phyloP scores from a whole-genome alignment of 2,888 invertebrate genomes.

The Hermaeophaga mercurialis region DNA sequence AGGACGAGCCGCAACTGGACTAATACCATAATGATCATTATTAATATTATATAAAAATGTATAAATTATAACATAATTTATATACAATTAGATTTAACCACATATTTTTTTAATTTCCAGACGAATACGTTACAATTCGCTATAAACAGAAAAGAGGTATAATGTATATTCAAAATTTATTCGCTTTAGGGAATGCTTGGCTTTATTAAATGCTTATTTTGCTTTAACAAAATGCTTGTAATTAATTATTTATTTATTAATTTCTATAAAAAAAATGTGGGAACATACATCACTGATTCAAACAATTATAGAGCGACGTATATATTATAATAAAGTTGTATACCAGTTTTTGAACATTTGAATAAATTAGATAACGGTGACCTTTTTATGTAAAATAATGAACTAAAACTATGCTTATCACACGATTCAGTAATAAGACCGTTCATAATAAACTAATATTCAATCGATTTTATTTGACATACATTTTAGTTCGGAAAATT shows the following conservation, averaged over 20 bases:
- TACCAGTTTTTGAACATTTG: conserved; percentile 2
- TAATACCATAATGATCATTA: no score
- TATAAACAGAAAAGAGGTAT: conserved; percentile 89
- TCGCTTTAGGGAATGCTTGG: conserved; percentile 3
- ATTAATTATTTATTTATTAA: neutral
- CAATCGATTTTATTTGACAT: neutral
- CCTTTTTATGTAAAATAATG: conserved; percentile 27
- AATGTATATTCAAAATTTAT: conserved; percentile 12
- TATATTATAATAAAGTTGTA: no score
- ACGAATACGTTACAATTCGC: conserved; percentile 89
- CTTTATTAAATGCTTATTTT: conserved; percentile 8
- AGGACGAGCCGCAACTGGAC: no score
- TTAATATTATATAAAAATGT: no score
- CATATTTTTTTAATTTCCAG: conserved; percentile 66
- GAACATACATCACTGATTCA: no score
- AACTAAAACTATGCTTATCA: conserved; percentile 25
- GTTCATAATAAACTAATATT: neutral
- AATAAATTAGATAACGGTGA: conserved; percentile 28
- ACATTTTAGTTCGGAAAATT: neutral
- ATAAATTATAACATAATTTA: no score
- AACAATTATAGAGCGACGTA: neutral
- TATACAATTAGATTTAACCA: no score
- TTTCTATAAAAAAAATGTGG: no score
- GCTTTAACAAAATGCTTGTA: conserved; percentile 7
- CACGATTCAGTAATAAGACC: conserved; percentile 21